Conservation (phyloP, 2,113 vertebrate species). For the Xiphophorus maculatus region DNA sequence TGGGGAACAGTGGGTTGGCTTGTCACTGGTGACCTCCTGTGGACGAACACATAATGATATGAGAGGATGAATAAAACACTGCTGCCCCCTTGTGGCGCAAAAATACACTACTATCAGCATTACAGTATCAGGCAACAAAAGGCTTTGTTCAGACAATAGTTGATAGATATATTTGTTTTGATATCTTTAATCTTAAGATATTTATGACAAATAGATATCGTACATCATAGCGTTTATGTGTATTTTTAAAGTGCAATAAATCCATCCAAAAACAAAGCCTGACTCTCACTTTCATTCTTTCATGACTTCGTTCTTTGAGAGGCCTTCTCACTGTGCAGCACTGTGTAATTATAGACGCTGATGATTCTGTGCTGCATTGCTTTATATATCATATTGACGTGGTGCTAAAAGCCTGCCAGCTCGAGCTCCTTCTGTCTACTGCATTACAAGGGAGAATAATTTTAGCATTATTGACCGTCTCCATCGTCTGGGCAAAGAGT, state of each 20-base stretch:
- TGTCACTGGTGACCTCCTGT: slow-evolving; percentile 89
- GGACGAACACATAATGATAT: slow-evolving; percentile 74
- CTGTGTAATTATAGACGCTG: slow-evolving; percentile 65
- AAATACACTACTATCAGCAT: slow-evolving; percentile 7
- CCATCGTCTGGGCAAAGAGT: slow-evolving; percentile 53
- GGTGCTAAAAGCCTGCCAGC: slow-evolving; percentile 67
- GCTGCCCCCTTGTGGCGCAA: slow-evolving; percentile 66
- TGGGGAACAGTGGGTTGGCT: slow-evolving; percentile 88
- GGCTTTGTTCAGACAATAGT: slow-evolving; percentile 13
- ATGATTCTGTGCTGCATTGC: slow-evolving; percentile 57
- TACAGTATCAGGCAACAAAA: slow-evolving; percentile 39
- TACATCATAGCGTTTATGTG: slow-evolving; percentile 1
- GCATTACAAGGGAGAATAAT: slow-evolving; percentile 64
- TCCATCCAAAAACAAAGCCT: slow-evolving; percentile 39
- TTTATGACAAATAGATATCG: slow-evolving; percentile 12
- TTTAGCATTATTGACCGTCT: slow-evolving; percentile 73
- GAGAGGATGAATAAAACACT: slow-evolving; percentile 24
- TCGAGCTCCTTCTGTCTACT: slow-evolving; percentile 49
- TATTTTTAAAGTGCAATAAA: slow-evolving; percentile 23
- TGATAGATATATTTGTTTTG: slow-evolving; percentile 11
- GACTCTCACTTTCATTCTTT: slow-evolving; percentile 24
- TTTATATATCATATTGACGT: slow-evolving; percentile 69
- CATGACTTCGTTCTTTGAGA: slow-evolving; percentile 22
- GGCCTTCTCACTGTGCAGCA: slow-evolving; percentile 35
- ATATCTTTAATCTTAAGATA: slow-evolving; percentile 15